Percentiles rank a stretch among this genome's conserved stretches.
These are phyloP conservation scores for Brachyistius frenatus DNA, from an alignment of 2,113 vertebrate species.

Conservation along the genomic window DNA sequence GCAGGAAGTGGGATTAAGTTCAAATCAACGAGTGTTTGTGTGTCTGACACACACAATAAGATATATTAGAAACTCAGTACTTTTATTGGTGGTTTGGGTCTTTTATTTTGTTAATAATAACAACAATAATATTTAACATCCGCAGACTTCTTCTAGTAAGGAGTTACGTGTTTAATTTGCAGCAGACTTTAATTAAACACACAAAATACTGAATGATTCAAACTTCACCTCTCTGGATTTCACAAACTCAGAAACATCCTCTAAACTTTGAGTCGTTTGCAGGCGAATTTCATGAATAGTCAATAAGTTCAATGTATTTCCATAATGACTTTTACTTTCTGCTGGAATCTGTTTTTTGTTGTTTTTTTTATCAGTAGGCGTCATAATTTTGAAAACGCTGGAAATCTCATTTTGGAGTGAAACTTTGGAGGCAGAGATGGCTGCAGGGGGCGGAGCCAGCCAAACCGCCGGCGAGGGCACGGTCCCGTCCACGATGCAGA, in stretches of 20 bases:
- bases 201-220: not conserved
- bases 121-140: not conserved
- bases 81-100: not conserved
- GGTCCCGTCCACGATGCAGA: slow-evolving; percentile 46
- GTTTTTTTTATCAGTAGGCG: slow-evolving; percentile 45
- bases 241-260: not conserved
- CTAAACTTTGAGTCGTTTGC: slow-evolving; percentile 1
- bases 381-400: slow-evolving; percentile 43
- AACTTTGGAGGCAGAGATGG: slow-evolving; percentile 41
- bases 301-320: slow-evolving; percentile 51
- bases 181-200: not conserved
- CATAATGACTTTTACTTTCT: slow-evolving; percentile 60
- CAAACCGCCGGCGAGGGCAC: slow-evolving; percentile 44
- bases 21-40: no score
- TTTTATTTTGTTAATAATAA: not conserved
- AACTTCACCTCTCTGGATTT: slow-evolving; percentile 9
- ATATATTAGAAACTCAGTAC: not conserved
- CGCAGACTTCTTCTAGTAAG: not conserved
- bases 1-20: no score
- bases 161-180: not conserved
- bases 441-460: slow-evolving; percentile 39
- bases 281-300: slow-evolving; percentile 47
- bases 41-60: not conserved
- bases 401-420: slow-evolving; percentile 32
- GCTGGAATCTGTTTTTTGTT: slow-evolving; percentile 30